Evolutionary conservation across 2,888 invertebrate genomes (phyloP), one percentile per base, ranked within the genome.

Genomic region (Tromatobia lineatoria): DNA sequence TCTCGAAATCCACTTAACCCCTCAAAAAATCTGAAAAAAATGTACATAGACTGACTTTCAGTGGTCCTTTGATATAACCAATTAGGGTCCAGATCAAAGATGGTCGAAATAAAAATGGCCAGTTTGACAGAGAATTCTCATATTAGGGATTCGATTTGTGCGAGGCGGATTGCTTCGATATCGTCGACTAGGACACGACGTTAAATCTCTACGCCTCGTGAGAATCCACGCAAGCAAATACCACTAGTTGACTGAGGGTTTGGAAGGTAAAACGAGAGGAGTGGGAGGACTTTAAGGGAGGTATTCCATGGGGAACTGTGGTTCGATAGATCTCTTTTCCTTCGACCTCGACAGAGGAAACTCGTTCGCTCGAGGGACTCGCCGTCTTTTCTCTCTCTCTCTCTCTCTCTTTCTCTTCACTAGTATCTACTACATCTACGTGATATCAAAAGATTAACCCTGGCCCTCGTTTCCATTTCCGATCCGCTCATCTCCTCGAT

Each of bases 401-500:
- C 47, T 23, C 75, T 47, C 69, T 76, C 61, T 11, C 52, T 69
- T 25, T 45, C 25, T 57, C 45, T 34, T 23, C 11, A 11, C 71
- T 52, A 50, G 34, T n/a, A 73, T n/a, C 3, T 10, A 54, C 45
- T 25, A 13, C 20, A 25, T 47, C 54, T 45, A 20, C 71, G 67
- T 50, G 50, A 77, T 73, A 82, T 82, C 73, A 67, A 67, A 59
- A 59, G 57, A 82, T 82, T 82, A 77, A 71, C 76, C 71, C 66
- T 34, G 70, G 15, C 11, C 25, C 66, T 38, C 25, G 34, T 77
- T 67, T 77, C 29, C 42, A 77, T 77, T 77, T 47, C 18, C 38
- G 1, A 29, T 11, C 23, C 34, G 52, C 18, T 15, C 59, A 29
- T 42, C 38, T 42, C 45, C 45, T 73, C 71, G 42, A 13, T 75